Percentiles rank a stretch among this genome's conserved stretches.
Conservation (phyloP, 2,888 invertebrate genomes). For the Eucriotettix oculatus region DNA sequence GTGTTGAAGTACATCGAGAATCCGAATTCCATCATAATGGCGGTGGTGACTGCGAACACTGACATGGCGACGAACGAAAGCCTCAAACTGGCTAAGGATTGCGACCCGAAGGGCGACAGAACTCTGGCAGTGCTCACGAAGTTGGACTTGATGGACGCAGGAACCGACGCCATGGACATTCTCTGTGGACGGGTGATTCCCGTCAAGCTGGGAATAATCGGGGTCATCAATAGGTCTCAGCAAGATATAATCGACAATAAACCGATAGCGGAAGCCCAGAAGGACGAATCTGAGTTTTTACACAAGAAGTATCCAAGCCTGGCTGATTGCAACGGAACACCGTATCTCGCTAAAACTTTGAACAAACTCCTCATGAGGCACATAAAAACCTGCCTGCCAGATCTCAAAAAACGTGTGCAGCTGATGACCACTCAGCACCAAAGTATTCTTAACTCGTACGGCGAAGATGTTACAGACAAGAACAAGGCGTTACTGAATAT, state of each 20-base stretch:
- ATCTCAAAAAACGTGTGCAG: slow-evolving; percentile 95
- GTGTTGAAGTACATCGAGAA: too few species aligned
- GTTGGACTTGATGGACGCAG: slow-evolving; percentile 96
- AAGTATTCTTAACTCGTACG: slow-evolving; percentile 85
- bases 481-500: slow-evolving; percentile 94
- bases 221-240: too few species aligned
- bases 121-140: slow-evolving; percentile 98
- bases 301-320: slow-evolving; percentile 96
- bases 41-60: too few species aligned
- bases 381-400: slow-evolving; percentile 94
- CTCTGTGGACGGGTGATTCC: too few species aligned
- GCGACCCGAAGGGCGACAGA: slow-evolving; percentile 88
- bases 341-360: slow-evolving; percentile 89
- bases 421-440: slow-evolving; percentile 97
- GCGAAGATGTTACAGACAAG: slow-evolving; percentile 92
- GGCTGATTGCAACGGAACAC: slow-evolving; percentile 90
- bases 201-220: too few species aligned
- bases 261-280: slow-evolving; percentile 56
- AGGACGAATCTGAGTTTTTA: slow-evolving; percentile 86
- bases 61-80: too few species aligned
- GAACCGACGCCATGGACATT: too few species aligned
- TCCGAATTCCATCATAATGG: too few species aligned
- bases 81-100: slow-evolving; percentile 80
- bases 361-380: slow-evolving; percentile 97
- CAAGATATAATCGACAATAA: slow-evolving; percentile 91